A percentile compares a stretch with the other conserved stretches of the same genome.
Conservation (phyloP, 1,140 invertebrate genomes). For the Drosophila sechellia region DNA sequence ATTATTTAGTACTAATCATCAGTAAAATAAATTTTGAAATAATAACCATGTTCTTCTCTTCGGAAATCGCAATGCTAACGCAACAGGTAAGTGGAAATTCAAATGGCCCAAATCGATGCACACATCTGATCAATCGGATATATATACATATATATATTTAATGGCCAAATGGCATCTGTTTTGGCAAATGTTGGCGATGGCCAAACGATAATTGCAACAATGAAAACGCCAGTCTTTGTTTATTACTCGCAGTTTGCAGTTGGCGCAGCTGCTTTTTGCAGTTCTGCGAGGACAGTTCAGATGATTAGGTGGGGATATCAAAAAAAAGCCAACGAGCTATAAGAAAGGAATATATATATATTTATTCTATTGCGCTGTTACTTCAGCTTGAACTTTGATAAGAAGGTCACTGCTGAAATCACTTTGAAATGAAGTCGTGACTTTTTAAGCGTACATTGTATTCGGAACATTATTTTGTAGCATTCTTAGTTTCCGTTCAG, state of each 20-base stretch:
- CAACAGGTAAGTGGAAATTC: not conserved
- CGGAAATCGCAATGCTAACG: not conserved
- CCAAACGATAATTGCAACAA: conserved; percentile 54
- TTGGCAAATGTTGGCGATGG: conserved; percentile 50
- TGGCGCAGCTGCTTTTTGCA: conserved; percentile 60
- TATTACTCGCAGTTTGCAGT: conserved; percentile 15
- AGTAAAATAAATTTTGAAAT: conserved; percentile 80
- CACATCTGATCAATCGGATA: conserved; percentile 21
- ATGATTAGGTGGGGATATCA: conserved; percentile 14
- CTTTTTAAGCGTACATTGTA: not conserved
- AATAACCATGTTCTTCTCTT: conserved; percentile 12
- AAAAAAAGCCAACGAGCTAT: conserved; percentile 3
- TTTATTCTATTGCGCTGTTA: no score
- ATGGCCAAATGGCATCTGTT: conserved; percentile 60
- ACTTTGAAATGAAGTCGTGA: not conserved
- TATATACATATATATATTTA: conserved; percentile 7
- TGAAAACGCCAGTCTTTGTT: conserved; percentile 41
- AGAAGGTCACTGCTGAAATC: no score
- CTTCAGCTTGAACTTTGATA: not conserved
- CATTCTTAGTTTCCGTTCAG: not conserved
- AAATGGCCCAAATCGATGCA: conserved; percentile 3
- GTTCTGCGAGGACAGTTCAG: conserved; percentile 21
- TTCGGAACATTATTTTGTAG: not conserved
- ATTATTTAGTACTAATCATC: conserved; percentile 80
- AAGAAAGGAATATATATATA: not conserved